A percentile compares a stretch with the other conserved stretches of the same genome.
These are phyloP conservation scores for Mythimna albipuncta DNA, from an alignment of 2,888 invertebrate genomes.

Conservation along the genomic window DNA sequence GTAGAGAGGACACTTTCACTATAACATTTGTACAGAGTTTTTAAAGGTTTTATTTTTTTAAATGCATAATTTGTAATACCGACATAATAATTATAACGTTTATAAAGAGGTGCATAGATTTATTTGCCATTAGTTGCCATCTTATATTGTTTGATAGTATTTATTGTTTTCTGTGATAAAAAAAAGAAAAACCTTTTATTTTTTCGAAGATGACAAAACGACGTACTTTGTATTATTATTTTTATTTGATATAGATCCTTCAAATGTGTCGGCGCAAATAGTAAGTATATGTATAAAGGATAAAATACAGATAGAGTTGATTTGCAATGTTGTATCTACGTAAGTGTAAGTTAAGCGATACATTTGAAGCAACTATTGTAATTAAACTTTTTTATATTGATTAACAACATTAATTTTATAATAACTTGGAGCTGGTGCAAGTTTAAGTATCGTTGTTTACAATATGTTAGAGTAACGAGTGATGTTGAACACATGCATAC, in stretches of 20 bases:
- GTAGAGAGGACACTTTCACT: conserved; percentile 51
- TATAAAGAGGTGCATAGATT: conserved; percentile 82
- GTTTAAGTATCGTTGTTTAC: conserved; percentile 27
- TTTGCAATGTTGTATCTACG: conserved; percentile 56
- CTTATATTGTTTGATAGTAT: conserved; percentile 84
- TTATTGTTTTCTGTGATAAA: conserved; percentile 89
- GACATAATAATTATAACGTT: conserved; percentile 64
- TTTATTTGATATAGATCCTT: conserved; percentile 60
- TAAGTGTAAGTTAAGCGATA: conserved; percentile 53
- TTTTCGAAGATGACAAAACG: conserved; percentile 65
- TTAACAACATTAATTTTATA: conserved; percentile 60
- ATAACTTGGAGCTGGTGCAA: conserved; percentile 48
- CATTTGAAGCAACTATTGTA: conserved; percentile 66
- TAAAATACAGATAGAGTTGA: conserved; percentile 55
- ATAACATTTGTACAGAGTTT: conserved; percentile 35
- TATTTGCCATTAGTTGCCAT: conserved; percentile 84
- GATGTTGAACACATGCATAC: conserved; percentile 17
- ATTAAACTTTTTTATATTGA: conserved; percentile 59
- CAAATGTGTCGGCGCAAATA: conserved; percentile 62
- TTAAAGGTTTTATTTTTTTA: conserved; percentile 45
- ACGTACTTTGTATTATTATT: conserved; percentile 58
- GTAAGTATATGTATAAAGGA: conserved; percentile 60
- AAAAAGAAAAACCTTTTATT: conserved; percentile 68
- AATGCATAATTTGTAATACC: conserved; percentile 51
- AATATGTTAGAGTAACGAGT: background rate